These are phyloP conservation scores for Hippotragus niger DNA, from an alignment of 2,113 vertebrate genomes.

Conservation along the genomic window DNA sequence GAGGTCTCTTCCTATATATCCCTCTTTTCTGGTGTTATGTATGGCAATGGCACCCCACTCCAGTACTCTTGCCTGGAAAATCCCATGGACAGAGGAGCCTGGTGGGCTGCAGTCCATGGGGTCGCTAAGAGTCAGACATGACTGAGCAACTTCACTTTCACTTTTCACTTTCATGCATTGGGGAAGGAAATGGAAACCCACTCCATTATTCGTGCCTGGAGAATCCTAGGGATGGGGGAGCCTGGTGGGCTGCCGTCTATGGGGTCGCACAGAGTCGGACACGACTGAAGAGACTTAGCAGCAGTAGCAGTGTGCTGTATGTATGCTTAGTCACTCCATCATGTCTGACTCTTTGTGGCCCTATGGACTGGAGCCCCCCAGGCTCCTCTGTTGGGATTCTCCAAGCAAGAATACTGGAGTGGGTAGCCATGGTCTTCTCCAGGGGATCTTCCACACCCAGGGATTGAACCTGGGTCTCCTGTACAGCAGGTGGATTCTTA, in stretches of 20 bases:
- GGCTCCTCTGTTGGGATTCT: neutral
- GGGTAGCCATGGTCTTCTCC: neutral
- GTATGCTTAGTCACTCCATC: neutral
- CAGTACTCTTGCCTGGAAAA: no score
- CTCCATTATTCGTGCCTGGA: no score
- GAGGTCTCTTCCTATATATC: neutral
- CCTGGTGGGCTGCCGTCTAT: no score
- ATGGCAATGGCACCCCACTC: no score
- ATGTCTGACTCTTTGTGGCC: neutral
- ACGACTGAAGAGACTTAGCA: no score
- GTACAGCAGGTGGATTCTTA: neutral
- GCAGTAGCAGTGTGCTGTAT: neutral
- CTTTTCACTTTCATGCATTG: no score
- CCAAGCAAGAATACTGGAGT: neutral
- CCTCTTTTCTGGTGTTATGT: neutral
- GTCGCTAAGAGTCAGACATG: no score
- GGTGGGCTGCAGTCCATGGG: no score
- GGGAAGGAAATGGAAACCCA: no score
- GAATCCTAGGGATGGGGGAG: no score
- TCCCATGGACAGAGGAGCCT: no score
- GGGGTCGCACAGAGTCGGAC: accelerated
- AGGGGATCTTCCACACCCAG: neutral
- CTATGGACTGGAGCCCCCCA: neutral
- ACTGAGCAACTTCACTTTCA: no score
- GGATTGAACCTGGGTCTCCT: neutral